Conservation (phyloP, 1,140 invertebrate species). For the Rhopalosiphum maidis region DNA sequence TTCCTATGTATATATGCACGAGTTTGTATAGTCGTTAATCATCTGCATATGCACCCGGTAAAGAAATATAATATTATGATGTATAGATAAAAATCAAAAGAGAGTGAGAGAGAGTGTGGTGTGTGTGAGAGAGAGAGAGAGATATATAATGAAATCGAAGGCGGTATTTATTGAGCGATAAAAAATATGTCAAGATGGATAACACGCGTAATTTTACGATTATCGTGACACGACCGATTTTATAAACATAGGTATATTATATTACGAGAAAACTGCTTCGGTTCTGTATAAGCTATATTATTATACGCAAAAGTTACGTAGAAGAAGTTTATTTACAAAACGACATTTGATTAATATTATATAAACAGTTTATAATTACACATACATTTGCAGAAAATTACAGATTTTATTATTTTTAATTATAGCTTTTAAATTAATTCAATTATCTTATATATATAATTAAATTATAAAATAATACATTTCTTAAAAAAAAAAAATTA, state of each 20-base stretch:
- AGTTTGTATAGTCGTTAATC: background rate
- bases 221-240: conserved; percentile 9
- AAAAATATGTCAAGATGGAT: conserved; percentile 24
- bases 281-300: background rate
- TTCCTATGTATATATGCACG: background rate
- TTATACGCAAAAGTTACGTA: background rate
- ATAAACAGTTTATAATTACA: conserved; percentile 20
- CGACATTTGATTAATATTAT: background rate
- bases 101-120: background rate
- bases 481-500: background rate
- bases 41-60: conserved; percentile 7
- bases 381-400: no score
- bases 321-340: background rate
- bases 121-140: background rate
- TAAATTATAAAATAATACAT: background rate
- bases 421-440: no score
- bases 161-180: conserved; percentile 49
- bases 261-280: background rate
- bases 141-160: background rate
- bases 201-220: conserved; percentile 33
- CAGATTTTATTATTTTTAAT: no score
- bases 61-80: background rate
- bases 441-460: no score
- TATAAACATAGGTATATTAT: background rate
- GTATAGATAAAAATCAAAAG: conserved; percentile 5